A percentile compares a stretch with the other conserved stretches of the same genome.
Evolutionary conservation across 2,113 vertebrate species (phyloP).

Genomic region (Tinamus guttatus): DNA sequence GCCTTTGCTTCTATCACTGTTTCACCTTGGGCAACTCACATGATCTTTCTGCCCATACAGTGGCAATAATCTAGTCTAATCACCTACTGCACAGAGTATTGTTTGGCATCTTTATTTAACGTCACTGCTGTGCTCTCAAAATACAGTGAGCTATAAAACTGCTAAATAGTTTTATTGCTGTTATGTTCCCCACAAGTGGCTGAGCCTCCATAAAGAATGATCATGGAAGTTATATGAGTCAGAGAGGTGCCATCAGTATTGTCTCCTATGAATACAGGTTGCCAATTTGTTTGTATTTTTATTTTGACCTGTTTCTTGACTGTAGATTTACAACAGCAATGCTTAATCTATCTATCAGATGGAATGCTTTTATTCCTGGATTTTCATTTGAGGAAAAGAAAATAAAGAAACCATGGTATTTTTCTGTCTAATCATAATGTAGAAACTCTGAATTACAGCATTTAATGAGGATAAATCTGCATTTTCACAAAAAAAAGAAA

Average conservation of each 20-base stretch:
- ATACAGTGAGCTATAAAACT: neutral
- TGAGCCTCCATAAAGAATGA: conserved; percentile 6
- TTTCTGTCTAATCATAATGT: neutral
- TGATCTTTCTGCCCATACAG: neutral
- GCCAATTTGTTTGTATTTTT: neutral
- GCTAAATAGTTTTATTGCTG: neutral
- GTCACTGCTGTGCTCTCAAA: neutral
- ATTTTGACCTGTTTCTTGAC: neutral
- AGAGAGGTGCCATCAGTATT: neutral
- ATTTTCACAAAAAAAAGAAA: neutral
- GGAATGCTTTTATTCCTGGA: neutral
- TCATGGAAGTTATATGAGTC: neutral
- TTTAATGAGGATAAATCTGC: neutral
- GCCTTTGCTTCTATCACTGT: neutral
- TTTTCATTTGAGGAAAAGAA: neutral
- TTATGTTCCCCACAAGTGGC: neutral
- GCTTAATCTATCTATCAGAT: neutral
- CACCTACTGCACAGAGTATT: neutral
- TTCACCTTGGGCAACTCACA: neutral
- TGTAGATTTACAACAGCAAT: neutral
- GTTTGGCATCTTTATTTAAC: neutral
- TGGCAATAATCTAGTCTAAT: neutral
- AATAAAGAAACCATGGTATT: neutral
- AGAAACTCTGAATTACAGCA: neutral
- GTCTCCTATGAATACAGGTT: neutral